Percentiles rank a stretch among this genome's conserved stretches.
Conservation (phyloP, 2,113 vertebrate species). For the Arenaria interpres region DNA sequence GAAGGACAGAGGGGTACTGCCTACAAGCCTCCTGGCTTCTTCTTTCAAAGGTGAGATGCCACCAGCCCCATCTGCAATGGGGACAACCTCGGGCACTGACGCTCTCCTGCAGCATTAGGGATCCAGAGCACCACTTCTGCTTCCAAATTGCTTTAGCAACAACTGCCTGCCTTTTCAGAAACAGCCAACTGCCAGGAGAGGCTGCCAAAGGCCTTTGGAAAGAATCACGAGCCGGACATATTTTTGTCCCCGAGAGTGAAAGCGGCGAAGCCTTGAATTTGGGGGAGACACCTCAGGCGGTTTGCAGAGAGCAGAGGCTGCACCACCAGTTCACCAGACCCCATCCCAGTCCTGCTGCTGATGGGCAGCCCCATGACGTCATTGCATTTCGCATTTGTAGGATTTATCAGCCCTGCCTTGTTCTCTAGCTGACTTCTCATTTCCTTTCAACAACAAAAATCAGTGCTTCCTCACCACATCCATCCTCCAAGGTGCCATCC, state of each 20-base stretch:
- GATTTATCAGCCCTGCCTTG: neutral
- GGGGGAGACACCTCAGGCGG: neutral
- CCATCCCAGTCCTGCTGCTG: neutral
- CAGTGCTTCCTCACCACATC: neutral
- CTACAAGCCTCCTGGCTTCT: neutral
- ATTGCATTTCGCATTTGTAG: neutral
- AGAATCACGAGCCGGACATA: neutral
- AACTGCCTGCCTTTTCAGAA: constrained; percentile 22
- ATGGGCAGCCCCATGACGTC: accelerated
- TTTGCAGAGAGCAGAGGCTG: neutral
- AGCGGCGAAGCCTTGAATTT: neutral
- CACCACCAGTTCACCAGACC: neutral
- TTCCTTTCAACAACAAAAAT: neutral
- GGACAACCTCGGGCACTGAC: neutral
- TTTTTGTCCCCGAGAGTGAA: neutral
- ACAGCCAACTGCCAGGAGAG: constrained; percentile 38
- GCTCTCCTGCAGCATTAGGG: neutral
- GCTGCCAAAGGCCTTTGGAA: constrained; percentile 48
- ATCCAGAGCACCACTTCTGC: neutral
- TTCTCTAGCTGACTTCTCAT: neutral
- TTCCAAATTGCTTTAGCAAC: constrained; percentile 32
- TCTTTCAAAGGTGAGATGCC: neutral
- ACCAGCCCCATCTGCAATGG: neutral
- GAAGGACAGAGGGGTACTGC: neutral
- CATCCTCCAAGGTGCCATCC: neutral